Base-by-base conservation (phyloP, 2,888 invertebrate species). In the Ormyrus labotus region DNA sequence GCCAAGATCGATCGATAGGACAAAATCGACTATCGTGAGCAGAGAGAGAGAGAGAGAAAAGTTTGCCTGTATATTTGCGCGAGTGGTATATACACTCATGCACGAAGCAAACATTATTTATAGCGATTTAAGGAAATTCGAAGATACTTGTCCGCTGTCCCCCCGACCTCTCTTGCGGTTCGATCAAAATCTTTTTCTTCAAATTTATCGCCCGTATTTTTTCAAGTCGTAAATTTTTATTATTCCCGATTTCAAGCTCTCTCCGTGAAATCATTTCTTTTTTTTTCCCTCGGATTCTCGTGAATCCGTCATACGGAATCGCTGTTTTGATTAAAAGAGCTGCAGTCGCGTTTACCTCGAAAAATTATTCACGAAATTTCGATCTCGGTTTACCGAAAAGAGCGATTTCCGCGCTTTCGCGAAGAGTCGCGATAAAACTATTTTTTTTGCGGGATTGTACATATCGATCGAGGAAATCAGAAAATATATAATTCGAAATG, bases 1-100 rank as follows among this genome's bases (percentile, higher is more conserved):
- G 68, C 69, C 70, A 57, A 57, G 74, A 57, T 70, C 65, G 71
- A 71, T 71, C 67, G 70, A 75, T 79, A 79, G 70, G 64, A 57
- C 63, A 51, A 50, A 76, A 76, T 74, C 57, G 57, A 65, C 60
- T n/a, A 11, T 53, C 5, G 34, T 11, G n/a, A 50, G n/a, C n/a
- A 47, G 47, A 45, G 57, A 69, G 57, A 47, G 69, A 57, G 69
- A 55, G 69, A n/a, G 68, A 57, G 57, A 45, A 48, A 64, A 57
- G 47, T 61, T 58, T 7, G 11, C 5, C 10, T 55, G 7, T 13
- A 55, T 68, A 68, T 51, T 11, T 45, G 11, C 51, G 19, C 68
- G 34, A 53, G 68, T 45, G 19, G 13, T 13, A 13, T 51, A n/a
- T 6, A n/a, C 48, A 45, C 19, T 9, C 19, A 8, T 45, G n/a